Evolutionary conservation across 2,113 vertebrate genomes (phyloP).

Genomic region (Pedionomus torquatus): DNA sequence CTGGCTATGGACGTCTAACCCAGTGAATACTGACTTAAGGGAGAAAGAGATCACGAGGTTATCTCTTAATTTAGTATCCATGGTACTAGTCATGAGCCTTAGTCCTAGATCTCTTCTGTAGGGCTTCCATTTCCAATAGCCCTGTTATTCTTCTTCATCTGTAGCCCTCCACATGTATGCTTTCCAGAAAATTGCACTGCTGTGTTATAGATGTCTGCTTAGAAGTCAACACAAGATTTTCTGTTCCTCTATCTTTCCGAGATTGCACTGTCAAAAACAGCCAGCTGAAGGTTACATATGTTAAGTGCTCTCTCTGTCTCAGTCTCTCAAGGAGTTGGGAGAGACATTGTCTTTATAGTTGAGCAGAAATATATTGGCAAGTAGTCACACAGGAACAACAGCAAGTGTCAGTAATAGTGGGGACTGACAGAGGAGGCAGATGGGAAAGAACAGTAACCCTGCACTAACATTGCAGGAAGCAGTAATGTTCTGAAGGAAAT

Average conservation of each 20-base stretch:
- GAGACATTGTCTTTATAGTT: neutral
- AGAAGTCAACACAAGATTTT: neutral
- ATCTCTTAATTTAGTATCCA: neutral
- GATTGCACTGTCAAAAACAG: neutral
- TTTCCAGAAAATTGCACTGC: neutral
- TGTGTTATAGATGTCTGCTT: neutral
- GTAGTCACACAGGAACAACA: accelerated
- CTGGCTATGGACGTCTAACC: neutral
- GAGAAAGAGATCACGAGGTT: neutral
- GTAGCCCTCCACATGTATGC: accelerated
- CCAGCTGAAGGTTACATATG: neutral
- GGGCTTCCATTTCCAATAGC: neutral
- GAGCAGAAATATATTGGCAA: neutral
- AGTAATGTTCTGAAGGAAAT: neutral
- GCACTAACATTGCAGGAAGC: neutral
- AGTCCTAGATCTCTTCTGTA: neutral
- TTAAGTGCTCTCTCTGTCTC: neutral
- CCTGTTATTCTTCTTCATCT: neutral
- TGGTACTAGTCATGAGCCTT: neutral
- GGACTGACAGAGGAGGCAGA: neutral
- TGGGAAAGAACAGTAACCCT: neutral
- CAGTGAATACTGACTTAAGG: neutral
- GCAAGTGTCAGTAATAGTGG: neutral
- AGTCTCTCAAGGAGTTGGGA: neutral
- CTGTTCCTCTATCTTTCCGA: neutral